Conservation (phyloP, 1,140 invertebrate genomes). For the Liolophura sinensis region DNA sequence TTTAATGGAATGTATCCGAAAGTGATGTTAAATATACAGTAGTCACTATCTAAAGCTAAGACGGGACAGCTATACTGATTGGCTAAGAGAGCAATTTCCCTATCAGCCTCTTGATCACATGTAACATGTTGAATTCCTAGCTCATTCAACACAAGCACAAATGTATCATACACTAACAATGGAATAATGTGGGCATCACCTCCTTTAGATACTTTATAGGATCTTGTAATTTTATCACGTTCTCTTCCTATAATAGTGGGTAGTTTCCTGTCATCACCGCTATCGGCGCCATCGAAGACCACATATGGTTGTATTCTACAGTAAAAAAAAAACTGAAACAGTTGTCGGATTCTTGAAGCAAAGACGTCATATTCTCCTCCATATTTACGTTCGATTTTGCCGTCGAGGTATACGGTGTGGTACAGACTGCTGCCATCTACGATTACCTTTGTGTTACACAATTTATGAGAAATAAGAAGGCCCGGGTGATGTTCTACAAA, state of each 20-base stretch:
- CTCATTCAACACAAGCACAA: slow-evolving; percentile 69
- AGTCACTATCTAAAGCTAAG: slow-evolving; percentile 88
- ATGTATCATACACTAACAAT: slow-evolving; percentile 70
- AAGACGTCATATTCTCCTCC: slow-evolving; percentile 87
- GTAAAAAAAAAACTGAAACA: slow-evolving; percentile 72
- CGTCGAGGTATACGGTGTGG: slow-evolving; percentile 72
- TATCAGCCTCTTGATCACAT: slow-evolving; percentile 85
- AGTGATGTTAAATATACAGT: slow-evolving; percentile 79
- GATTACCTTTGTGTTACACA: slow-evolving; percentile 74
- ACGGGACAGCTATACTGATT: slow-evolving; percentile 78
- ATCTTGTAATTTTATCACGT: slow-evolving; percentile 65
- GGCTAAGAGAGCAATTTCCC: slow-evolving; percentile 78
- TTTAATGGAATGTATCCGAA: slow-evolving; percentile 76
- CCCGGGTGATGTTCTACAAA: slow-evolving; percentile 73
- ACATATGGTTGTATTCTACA: slow-evolving; percentile 79
- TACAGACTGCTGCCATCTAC: slow-evolving; percentile 82
- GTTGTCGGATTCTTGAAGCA: slow-evolving; percentile 66
- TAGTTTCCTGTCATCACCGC: slow-evolving; percentile 74
- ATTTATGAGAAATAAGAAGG: slow-evolving; percentile 67
- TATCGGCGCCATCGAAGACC: slow-evolving; percentile 79
- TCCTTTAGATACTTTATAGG: slow-evolving; percentile 32
- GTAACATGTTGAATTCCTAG: slow-evolving; percentile 69
- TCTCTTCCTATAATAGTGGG: slow-evolving; percentile 69
- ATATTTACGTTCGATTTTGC: slow-evolving; percentile 71
- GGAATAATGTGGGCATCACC: slow-evolving; percentile 47